Evolutionary conservation across 2,888 invertebrate species (phyloP).

Genomic region (Cantharis rufa): DNA sequence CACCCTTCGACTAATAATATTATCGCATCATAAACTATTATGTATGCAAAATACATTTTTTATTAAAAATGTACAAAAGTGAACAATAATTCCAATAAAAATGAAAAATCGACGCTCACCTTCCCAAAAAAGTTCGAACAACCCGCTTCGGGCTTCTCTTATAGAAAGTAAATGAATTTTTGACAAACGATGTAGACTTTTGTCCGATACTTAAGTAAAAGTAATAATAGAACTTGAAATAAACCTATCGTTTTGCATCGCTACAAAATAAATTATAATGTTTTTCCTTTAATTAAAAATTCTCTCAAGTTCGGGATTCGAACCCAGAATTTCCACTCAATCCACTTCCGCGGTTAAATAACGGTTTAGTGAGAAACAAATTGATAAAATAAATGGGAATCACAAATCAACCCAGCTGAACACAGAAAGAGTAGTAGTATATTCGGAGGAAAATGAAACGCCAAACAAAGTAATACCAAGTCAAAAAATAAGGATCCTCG

Average conservation of each 20-base stretch:
- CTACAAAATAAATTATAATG: neutral
- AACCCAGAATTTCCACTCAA: no score
- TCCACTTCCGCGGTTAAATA: no score
- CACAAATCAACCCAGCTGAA: constrained; percentile 10
- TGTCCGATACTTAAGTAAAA: neutral
- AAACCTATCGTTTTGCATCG: neutral
- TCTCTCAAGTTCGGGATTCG: no score
- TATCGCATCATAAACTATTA: constrained; percentile 15
- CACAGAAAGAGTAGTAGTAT: neutral
- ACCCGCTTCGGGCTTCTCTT: neutral
- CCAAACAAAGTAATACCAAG: constrained; percentile 11
- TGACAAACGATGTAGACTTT: neutral
- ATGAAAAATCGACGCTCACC: neutral
- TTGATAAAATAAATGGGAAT: neutral
- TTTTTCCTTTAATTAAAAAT: no score
- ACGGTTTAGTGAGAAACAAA: neutral
- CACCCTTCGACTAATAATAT: constrained; percentile 10
- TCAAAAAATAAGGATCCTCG: neutral
- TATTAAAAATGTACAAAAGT: neutral
- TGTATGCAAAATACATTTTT: constrained; percentile 2
- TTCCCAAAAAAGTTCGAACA: neutral
- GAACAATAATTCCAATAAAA: neutral
- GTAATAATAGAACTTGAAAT: neutral
- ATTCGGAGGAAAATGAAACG: constrained; percentile 15
- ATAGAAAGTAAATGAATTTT: neutral